Conservation (phyloP, 2,888 invertebrate species). For the Myopa testacea region DNA sequence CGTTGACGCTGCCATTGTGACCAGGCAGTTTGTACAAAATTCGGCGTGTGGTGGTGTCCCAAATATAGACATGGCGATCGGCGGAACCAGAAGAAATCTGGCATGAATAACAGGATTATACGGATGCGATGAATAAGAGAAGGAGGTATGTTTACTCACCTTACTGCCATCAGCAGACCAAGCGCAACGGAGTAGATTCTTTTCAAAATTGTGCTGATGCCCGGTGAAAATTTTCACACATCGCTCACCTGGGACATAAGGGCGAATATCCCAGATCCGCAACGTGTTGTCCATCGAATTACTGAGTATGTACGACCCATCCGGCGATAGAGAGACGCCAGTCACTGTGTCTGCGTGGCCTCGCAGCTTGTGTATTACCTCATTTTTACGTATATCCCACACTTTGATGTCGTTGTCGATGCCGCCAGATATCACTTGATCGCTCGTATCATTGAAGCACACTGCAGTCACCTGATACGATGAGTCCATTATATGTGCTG, state of each 20-base stretch:
- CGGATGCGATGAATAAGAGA: no score
- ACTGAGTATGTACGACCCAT: constrained; percentile 88
- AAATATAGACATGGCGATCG: constrained; percentile 94
- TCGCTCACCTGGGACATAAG: constrained; percentile 92
- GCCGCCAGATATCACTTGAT: constrained; percentile 94
- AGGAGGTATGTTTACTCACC: constrained; percentile 67
- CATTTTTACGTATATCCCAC: constrained; percentile 95
- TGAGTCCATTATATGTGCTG: constrained; percentile 79
- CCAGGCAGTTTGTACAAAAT: constrained; percentile 97
- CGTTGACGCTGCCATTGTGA: constrained; percentile 97
- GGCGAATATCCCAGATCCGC: constrained; percentile 96
- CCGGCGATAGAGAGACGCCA: constrained; percentile 74
- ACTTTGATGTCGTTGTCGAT: constrained; percentile 98
- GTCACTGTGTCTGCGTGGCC: constrained; percentile 98
- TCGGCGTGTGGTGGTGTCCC: constrained; percentile 94
- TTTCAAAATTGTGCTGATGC: constrained; percentile 98
- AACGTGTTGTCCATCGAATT: constrained; percentile 98
- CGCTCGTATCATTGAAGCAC: constrained; percentile 94
- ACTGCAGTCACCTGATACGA: constrained; percentile 87
- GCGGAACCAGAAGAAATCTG: constrained; percentile 86
- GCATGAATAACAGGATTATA: not conserved
- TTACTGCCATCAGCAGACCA: constrained; percentile 96
- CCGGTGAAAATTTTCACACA: constrained; percentile 93
- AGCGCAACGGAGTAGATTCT: constrained; percentile 91
- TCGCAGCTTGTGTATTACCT: constrained; percentile 83